Evolutionary conservation across 1,140 invertebrate species (phyloP).

Genomic region (Cheumatopsyche charites): DNA sequence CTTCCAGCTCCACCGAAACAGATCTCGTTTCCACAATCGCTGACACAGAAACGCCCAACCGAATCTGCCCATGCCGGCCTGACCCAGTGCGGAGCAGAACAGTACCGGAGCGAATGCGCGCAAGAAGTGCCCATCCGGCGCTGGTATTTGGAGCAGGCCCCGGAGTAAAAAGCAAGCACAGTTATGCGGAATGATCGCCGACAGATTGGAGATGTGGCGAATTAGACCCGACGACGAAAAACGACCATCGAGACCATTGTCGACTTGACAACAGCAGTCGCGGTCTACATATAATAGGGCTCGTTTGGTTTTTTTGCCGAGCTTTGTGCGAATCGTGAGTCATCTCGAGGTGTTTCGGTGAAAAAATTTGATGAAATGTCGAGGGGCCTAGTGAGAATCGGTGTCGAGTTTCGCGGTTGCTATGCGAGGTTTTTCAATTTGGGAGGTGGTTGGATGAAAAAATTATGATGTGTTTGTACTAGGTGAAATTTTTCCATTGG

Average conservation of each 20-base stretch:
- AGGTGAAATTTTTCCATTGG: no score
- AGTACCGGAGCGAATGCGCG: slow-evolving; percentile 33
- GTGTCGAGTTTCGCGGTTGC: no score
- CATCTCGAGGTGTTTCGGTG: background rate
- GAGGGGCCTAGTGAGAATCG: background rate
- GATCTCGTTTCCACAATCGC: no score
- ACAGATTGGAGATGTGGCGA: slow-evolving; percentile 30
- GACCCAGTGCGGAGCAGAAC: slow-evolving; percentile 31
- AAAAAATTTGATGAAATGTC: background rate
- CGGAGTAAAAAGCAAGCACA: slow-evolving; percentile 35
- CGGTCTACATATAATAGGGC: slow-evolving; percentile 24
- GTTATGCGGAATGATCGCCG: slow-evolving; percentile 33
- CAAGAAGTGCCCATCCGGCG: slow-evolving; percentile 22
- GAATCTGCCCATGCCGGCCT: background rate
- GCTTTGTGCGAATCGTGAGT: background rate
- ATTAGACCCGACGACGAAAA: slow-evolving; percentile 31
- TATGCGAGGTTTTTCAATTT: no score
- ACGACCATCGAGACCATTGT: slow-evolving; percentile 31
- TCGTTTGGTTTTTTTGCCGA: background rate
- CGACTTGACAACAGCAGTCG: slow-evolving; percentile 27
- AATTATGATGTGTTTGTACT: no score
- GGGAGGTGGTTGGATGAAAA: no score
- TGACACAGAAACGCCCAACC: no score
- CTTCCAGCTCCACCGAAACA: no score
- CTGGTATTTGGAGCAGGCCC: slow-evolving; percentile 43